Evolutionary conservation across 2,113 vertebrate genomes (phyloP), one percentile per base, ranked within the genome.

Genomic region (Oxyruncus cristatus): DNA sequence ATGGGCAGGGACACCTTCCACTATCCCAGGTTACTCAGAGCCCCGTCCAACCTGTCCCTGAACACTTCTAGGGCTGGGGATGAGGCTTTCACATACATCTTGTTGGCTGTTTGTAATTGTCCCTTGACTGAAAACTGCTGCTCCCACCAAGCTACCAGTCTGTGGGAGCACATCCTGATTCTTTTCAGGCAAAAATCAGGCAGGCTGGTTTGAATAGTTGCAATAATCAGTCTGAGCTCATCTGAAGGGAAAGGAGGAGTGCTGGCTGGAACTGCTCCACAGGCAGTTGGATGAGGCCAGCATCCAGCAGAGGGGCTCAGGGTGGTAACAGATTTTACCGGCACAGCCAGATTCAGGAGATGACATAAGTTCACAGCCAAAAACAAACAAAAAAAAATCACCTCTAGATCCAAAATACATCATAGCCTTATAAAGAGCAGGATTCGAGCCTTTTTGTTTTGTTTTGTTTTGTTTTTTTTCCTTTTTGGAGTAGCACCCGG

Each of bases 311-410:
- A 94, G 90, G 85, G 91, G 88, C 66, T 88, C 2, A 2, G 71
- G 71, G 41, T 96, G 92, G 90, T 90, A 94, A 90, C 85, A 92
- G 85, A 93, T 92, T 92, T 85, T 90, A 76, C 78, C 2, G 0
- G 53, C 78, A 62, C 75, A 88, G 78, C 28, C 90, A 80, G 62
- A 90, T 80, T 94, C 82, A 88, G 85, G 59, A 78, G 62, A 90
- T 83, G n/a, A 92, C 55, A 41, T 76, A 78, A 90, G 18, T 85
- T 85, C 58, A 73, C 67, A 94, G 71, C 62, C 47, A 88, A 63
- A 74, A 27, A 50, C 26, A 49, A 49, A 49, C 49, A 52, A 47
- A 56, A 84, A 80, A 75, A 91, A 53, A 19, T 49, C n/a, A 80
- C 67, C 37, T 83, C 59, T 85, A 73, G 46, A 76, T 90, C 71